Evolutionary conservation across 2,113 vertebrate genomes (phyloP).

Genomic region (Atherinomorus stipes): DNA sequence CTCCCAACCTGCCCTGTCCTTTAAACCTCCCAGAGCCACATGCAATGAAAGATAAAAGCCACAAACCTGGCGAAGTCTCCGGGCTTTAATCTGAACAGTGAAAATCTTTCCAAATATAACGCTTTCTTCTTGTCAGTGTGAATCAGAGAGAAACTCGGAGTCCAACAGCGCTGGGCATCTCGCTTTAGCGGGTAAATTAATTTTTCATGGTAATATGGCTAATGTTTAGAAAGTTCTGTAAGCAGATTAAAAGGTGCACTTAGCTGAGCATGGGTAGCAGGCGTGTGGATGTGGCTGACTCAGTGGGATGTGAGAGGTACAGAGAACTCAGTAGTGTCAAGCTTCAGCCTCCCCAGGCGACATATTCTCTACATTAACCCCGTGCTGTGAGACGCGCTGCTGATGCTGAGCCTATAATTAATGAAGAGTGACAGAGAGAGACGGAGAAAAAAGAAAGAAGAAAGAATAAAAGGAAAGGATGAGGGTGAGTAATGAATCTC

Average conservation of each 20-base stretch:
- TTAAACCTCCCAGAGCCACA: neutral
- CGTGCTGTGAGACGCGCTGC: conserved; percentile 70
- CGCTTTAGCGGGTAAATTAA: conserved; percentile 38
- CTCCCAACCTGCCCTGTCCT: neutral
- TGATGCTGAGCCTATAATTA: conserved; percentile 74
- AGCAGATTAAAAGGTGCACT: conserved; percentile 67
- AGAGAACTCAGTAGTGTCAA: conserved; percentile 42
- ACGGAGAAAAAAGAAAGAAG: neutral
- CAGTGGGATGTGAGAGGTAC: conserved; percentile 36
- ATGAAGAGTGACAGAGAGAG: conserved; percentile 47
- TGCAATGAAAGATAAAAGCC: conserved; percentile 9
- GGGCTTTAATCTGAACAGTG: conserved; percentile 17
- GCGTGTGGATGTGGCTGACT: conserved; percentile 45
- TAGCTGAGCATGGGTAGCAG: conserved; percentile 35
- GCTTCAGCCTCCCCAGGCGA: conserved; percentile 60
- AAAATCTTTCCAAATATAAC: conserved; percentile 16
- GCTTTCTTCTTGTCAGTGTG: conserved; percentile 24
- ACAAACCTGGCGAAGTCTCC: neutral
- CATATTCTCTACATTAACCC: conserved; percentile 75
- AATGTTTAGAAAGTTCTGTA: conserved; percentile 59
- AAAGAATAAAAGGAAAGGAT: neutral
- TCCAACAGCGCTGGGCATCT: conserved; percentile 11
- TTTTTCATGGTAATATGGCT: conserved; percentile 54
- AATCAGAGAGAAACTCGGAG: conserved; percentile 16
- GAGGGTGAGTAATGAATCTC: neutral